phyloP scores from a whole-genome alignment of 2,113 vertebrate genomes.

The Miniopterus natalensis region DNA sequence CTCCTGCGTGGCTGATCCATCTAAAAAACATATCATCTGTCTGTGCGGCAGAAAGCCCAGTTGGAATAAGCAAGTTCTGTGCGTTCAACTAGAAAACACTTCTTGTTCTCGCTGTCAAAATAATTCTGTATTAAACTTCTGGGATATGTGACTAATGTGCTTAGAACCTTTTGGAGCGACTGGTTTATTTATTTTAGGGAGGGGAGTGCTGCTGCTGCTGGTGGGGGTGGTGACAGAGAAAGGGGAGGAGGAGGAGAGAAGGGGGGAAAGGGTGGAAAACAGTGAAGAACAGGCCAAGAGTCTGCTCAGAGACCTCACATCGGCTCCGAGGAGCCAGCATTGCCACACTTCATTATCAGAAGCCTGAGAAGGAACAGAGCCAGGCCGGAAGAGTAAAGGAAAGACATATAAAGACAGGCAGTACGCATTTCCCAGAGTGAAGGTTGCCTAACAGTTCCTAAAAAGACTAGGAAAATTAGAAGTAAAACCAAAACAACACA shows the following conservation, averaged over 20 bases:
- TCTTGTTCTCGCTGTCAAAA: slow-evolving; percentile 76
- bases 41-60: slow-evolving; percentile 75
- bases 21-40: slow-evolving; percentile 77
- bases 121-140: slow-evolving; percentile 76
- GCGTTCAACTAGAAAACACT: slow-evolving; percentile 79
- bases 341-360: not conserved
- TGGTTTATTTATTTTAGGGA: slow-evolving; percentile 83
- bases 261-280: accelerated
- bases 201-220: slow-evolving; percentile 57
- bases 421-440: not conserved
- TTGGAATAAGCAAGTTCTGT: slow-evolving; percentile 83
- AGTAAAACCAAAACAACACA: slow-evolving; percentile 38
- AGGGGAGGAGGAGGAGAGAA: slow-evolving; percentile 42
- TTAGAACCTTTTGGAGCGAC: slow-evolving; percentile 77
- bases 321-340: not conserved
- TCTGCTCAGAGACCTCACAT: not conserved
- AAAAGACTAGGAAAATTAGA: slow-evolving; percentile 64
- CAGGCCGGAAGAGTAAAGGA: slow-evolving; percentile 6
- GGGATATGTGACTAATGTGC: slow-evolving; percentile 76
- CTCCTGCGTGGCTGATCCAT: slow-evolving; percentile 63
- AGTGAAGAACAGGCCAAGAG: not conserved
- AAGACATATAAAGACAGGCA: not conserved
- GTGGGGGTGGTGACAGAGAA: slow-evolving; percentile 39
- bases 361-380: not conserved
- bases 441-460: slow-evolving; percentile 70